These are phyloP conservation scores for Tachina grossa DNA, from an alignment of 2,888 invertebrate genomes.

Conservation along the genomic window DNA sequence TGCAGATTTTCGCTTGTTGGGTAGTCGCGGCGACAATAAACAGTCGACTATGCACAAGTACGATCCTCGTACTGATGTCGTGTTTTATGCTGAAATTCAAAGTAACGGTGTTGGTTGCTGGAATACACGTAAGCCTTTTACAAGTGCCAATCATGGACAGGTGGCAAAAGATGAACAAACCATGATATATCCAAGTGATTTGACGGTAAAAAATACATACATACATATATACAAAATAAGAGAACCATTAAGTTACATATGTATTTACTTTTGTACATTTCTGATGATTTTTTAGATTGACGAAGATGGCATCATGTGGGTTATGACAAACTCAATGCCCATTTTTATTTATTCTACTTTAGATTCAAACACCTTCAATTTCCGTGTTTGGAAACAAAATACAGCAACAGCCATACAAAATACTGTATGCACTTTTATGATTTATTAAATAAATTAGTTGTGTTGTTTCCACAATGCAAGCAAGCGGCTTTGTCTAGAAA, in stretches of 20 bases:
- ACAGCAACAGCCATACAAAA: conserved; percentile 81
- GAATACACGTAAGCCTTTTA: conserved; percentile 84
- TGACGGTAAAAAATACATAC: conserved; percentile 83
- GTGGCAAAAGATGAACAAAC: conserved; percentile 85
- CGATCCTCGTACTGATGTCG: conserved; percentile 85
- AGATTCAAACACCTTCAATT: conserved; percentile 86
- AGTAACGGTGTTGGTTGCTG: conserved; percentile 90
- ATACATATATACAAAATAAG: neutral
- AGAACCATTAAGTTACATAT: neutral
- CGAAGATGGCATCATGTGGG: conserved; percentile 86
- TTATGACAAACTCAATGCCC: conserved; percentile 88
- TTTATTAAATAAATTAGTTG: neutral
- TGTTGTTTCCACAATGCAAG: too few relatives aligned
- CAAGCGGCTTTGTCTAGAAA: too few relatives aligned
- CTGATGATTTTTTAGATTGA: conserved; percentile 83
- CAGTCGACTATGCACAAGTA: conserved; percentile 89
- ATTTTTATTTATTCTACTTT: conserved; percentile 86
- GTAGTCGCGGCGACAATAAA: conserved; percentile 86
- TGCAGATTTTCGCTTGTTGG: conserved; percentile 85
- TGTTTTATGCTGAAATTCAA: conserved; percentile 89
- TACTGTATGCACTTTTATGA: conserved; percentile 81
- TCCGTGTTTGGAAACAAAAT: conserved; percentile 85
- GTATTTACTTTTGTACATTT: neutral
- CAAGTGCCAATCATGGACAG: conserved; percentile 84
- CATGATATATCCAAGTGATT: conserved; percentile 89